Conservation (phyloP, 1,140 invertebrate genomes). For the Drosophila virilis region DNA sequence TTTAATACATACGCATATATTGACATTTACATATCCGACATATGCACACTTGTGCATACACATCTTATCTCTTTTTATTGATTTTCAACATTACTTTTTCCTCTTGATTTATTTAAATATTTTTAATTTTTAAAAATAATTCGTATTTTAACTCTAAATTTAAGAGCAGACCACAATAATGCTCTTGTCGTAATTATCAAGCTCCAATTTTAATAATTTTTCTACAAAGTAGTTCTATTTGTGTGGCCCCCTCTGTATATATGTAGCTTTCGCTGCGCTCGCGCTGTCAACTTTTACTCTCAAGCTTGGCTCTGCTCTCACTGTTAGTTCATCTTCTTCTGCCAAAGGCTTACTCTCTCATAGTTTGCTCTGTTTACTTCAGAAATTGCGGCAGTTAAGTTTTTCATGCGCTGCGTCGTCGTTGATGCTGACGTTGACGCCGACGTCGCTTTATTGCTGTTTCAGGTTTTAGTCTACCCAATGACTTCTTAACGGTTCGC, state of each 20-base stretch:
- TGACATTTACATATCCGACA: neutral
- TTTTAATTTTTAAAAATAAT: neutral
- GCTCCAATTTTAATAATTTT: neutral
- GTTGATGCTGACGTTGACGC: constrained; percentile 16
- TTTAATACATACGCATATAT: constrained; percentile 2
- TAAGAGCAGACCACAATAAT: no score
- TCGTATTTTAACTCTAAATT: neutral
- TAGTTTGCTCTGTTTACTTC: constrained; percentile 69
- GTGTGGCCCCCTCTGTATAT: constrained; percentile 2
- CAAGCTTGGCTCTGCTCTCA: constrained; percentile 23
- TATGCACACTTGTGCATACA: neutral
- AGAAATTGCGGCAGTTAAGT: constrained; percentile 60
- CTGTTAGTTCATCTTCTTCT: constrained; percentile 22
- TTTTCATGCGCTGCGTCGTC: constrained; percentile 22
- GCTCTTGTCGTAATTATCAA: no score
- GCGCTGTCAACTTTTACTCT: constrained; percentile 63
- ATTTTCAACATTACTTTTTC: no score
- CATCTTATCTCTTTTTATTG: neutral
- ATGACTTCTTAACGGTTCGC: constrained; percentile 79
- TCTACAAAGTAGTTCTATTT: neutral
- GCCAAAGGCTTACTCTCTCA: constrained; percentile 32
- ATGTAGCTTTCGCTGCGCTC: constrained; percentile 64
- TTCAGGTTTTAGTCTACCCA: constrained; percentile 66
- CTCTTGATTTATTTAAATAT: neutral
- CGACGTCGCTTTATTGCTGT: constrained; percentile 36